Evolutionary conservation across 2,797 vertebrate species (phyloP).

Genomic region (Bryconaethiops microstoma): DNA sequence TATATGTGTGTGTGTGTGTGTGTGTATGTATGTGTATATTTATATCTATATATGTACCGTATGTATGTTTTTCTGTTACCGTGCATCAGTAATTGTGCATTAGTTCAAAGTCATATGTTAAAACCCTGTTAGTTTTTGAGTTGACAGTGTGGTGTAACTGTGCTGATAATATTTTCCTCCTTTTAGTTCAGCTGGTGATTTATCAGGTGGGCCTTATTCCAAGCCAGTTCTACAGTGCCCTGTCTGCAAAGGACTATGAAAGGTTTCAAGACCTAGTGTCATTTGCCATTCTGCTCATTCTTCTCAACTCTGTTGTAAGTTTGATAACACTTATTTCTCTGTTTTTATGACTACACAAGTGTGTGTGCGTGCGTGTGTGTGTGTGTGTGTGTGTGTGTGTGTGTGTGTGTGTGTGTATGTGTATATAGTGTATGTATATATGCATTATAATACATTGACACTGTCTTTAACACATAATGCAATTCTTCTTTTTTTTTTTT

Average conservation of each 20-base stretch:
- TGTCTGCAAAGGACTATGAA: conserved; percentile 84
- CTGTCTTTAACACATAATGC: background rate
- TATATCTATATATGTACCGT: no score
- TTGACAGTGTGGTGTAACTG: no score
- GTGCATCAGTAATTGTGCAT: no score
- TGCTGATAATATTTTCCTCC: background rate
- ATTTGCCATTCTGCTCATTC: conserved; percentile 82
- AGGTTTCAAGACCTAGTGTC: conserved; percentile 82
- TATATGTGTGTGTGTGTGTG: no score
- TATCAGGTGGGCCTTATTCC: conserved; percentile 96
- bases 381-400: background rate
- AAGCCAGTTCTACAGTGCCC: conserved; percentile 90
- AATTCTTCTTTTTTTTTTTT: conserved; percentile 7
- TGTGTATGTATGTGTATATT: no score
- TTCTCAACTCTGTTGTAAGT: conserved; percentile 89
- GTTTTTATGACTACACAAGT: background rate
- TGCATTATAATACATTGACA: background rate
- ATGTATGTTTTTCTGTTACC: no score
- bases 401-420: background rate
- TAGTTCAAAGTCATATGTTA: no score
- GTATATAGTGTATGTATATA: background rate
- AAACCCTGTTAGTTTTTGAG: no score
- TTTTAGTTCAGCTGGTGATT: conserved; percentile 90
- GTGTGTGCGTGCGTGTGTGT: background rate
- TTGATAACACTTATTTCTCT: background rate